Base-by-base conservation (phyloP, 1,140 invertebrate species). In the Episyrphus balteatus region DNA sequence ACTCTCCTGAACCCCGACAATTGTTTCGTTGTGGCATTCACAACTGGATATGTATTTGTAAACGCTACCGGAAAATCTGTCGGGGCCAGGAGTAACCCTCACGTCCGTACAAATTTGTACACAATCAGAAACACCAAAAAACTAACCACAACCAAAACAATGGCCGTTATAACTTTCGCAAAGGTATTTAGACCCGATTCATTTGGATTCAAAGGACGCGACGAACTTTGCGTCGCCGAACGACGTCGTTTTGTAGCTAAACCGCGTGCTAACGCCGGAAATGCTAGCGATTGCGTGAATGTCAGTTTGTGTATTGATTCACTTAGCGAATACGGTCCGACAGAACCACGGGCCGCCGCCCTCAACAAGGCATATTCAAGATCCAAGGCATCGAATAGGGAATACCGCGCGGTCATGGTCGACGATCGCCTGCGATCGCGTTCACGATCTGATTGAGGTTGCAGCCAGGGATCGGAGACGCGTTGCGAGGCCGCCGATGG, bases 61-160 rank as follows among this genome's bases (percentile, higher is more conserved):
- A 65, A 66, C 65, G 62, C 65, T 42, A 56, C 49, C 51, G 60
- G 52, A 45, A 59, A 62, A 50, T 70, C 64, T 45, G 59, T 67
- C 55, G 79, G 79, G 63, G 78, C 78, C 76, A 83, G 71, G 66
- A 83, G 75, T 74, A 80, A 81, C 38, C 80, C 81, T 84, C 81
- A 84, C 78, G 81, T 82, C 58, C 77, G 73, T 54, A 82, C 80
- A 56, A 83, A 83, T 59, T 84, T 85, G 58, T 84, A 84, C 18
- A 86, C 80, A 2, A 84, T 79, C 11, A 81, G 76, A 60, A 84
- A 83, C 43, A 84, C 81, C 57, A 86, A 70, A 40, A 85, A 78
- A 54, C 80, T 83, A 18, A 85, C 79, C 10, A 84, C 63, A 50
- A 84, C 78, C 15, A 84, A 63, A 1, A 84, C 76, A 6, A 84